Conservation (phyloP, 2,888 invertebrate species). For the Petrolisthes cinctipes region DNA sequence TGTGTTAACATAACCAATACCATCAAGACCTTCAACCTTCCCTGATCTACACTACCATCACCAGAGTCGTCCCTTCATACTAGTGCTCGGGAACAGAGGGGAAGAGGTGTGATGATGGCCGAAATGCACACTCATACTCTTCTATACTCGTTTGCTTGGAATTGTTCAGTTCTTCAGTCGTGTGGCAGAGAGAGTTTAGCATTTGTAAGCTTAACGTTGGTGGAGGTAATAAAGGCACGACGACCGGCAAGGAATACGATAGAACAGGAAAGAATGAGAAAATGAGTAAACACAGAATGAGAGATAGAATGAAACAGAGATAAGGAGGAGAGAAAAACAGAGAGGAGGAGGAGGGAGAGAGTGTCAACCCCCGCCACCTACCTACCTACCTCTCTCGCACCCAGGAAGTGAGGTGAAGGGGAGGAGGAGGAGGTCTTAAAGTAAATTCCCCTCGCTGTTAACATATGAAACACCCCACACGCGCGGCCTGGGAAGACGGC, state of each 20-base stretch:
- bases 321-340: not conserved
- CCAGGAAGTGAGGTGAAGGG: not conserved
- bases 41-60: too few species aligned
- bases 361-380: not conserved
- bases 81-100: too few species aligned
- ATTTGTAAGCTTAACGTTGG: too few species aligned
- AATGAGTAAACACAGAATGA: not conserved
- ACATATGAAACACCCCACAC: slow-evolving; percentile 54
- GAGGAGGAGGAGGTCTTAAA: slow-evolving; percentile 3
- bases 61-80: too few species aligned
- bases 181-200: too few species aligned
- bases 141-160: not conserved
- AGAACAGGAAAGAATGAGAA: not conserved
- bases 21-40: too few species aligned
- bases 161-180: too few species aligned
- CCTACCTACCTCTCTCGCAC: too few species aligned
- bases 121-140: slow-evolving; percentile 3
- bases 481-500: slow-evolving; percentile 36
- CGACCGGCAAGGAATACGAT: not conserved
- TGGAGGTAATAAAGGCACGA: not conserved
- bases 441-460: slow-evolving; percentile 55
- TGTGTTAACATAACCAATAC: too few species aligned
- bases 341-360: too few species aligned
- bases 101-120: too few species aligned
- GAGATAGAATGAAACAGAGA: not conserved